These are phyloP conservation scores for Laothoe populi DNA, from an alignment of 2,888 invertebrate species.

Conservation along the genomic window DNA sequence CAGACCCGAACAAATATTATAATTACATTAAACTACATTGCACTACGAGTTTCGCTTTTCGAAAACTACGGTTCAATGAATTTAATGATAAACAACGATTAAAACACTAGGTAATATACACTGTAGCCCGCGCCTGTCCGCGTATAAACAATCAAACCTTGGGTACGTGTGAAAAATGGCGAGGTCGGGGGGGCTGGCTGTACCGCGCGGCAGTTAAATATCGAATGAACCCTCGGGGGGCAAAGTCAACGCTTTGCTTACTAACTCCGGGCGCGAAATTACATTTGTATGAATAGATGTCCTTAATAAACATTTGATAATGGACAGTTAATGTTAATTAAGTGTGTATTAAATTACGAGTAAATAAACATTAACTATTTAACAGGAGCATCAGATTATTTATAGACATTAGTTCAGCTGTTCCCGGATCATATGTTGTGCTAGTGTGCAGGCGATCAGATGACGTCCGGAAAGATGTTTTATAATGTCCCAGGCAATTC, in stretches of 20 bases:
- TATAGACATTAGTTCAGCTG: too few species aligned
- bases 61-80: too few species aligned
- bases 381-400: too few species aligned
- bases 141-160: constrained; percentile 42
- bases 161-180: constrained; percentile 47
- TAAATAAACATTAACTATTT: too few species aligned
- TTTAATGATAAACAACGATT: background rate
- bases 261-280: background rate
- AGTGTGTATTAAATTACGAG: background rate
- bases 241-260: background rate
- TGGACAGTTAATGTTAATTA: background rate
- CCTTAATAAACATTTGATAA: background rate
- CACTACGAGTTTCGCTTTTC: too few species aligned
- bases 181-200: constrained; percentile 24
- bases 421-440: too few species aligned
- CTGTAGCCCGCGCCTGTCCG: background rate
- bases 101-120: background rate
- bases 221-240: constrained; percentile 4
- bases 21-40: too few species aligned
- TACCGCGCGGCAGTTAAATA: background rate
- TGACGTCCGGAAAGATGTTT: too few species aligned
- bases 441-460: too few species aligned
- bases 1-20: too few species aligned
- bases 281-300: background rate
- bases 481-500: too few species aligned